A percentile compares a stretch with the other conserved stretches of the same genome.
Conservation (phyloP, 2,797 vertebrate species). For the Pachyuromys duprasi region DNA sequence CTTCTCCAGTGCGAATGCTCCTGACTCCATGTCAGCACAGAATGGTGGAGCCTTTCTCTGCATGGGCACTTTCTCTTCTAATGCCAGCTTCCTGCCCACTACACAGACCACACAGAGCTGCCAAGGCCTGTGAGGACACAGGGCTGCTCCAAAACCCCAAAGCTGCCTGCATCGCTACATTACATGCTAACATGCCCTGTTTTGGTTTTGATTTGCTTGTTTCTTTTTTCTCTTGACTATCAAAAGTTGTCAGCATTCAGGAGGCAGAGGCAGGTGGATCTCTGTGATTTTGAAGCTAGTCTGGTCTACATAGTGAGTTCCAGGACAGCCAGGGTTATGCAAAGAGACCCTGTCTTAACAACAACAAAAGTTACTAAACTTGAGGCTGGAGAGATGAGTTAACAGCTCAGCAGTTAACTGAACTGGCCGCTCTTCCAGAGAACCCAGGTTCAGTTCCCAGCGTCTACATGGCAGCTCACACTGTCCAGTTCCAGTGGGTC, state of each 20-base stretch:
- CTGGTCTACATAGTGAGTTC: not conserved
- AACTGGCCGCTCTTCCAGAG: not conserved
- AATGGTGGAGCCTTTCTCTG: not conserved
- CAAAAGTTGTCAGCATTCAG: not conserved
- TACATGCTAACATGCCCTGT: not conserved
- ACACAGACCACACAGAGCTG: not conserved
- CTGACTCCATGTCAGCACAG: not conserved
- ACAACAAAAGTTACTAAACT: not conserved
- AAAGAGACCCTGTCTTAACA: not conserved
- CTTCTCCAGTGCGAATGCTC: not conserved
- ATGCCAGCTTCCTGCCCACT: not conserved
- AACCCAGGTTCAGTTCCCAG: not conserved
- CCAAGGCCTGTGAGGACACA: accelerated
- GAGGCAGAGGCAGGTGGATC: not conserved
- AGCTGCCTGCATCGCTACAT: accelerated
- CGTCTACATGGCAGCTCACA: not conserved
- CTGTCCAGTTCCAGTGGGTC: not conserved
- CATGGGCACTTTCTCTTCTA: not conserved
- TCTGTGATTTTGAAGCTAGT: not conserved
- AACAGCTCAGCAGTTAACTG: not conserved
- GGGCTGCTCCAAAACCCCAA: not conserved
- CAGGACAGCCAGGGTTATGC: not conserved
- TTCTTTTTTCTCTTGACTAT: not conserved
- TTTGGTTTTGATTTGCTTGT: not conserved
- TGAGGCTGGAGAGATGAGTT: not conserved